Evolutionary conservation across 2,797 vertebrate genomes (phyloP).

Genomic region (Jordanella pulchra): DNA sequence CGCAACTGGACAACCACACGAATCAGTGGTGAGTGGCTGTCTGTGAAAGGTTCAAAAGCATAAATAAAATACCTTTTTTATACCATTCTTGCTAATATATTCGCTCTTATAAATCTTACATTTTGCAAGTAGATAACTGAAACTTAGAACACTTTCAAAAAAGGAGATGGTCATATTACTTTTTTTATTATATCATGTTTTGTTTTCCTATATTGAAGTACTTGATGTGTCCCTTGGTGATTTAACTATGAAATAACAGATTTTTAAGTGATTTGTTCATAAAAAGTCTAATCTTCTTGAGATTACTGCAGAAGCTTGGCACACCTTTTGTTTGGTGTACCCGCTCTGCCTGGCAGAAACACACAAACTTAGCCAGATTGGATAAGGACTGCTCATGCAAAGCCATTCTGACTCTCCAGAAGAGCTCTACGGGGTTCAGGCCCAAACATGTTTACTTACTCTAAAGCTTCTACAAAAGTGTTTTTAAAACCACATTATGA

Average conservation of each 20-base stretch:
- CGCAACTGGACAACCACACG: slow-evolving; percentile 94
- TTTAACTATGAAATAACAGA: neutral
- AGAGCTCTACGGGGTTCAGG: neutral
- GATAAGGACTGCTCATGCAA: neutral
- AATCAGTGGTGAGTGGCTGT: slow-evolving; percentile 84
- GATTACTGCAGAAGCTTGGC: slow-evolving; percentile 6
- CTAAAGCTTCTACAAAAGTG: neutral
- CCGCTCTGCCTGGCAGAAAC: neutral
- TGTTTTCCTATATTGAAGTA: neutral
- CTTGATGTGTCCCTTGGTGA: neutral
- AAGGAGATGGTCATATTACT: neutral
- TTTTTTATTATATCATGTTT: neutral
- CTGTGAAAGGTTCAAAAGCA: neutral
- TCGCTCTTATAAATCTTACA: neutral
- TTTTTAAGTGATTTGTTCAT: slow-evolving; percentile 1
- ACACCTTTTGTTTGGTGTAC: neutral
- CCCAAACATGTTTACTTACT: neutral
- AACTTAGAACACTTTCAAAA: neutral
- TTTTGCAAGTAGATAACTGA: neutral
- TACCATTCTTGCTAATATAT: neutral
- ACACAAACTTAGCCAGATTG: slow-evolving; percentile 1
- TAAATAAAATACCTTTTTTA: neutral
- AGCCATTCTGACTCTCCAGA: neutral
- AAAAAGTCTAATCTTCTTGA: neutral
- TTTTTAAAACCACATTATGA: slow-evolving; percentile 8